These are phyloP conservation scores for Hydrophis major DNA, from an alignment of 2,797 vertebrate genomes.

Conservation along the genomic window DNA sequence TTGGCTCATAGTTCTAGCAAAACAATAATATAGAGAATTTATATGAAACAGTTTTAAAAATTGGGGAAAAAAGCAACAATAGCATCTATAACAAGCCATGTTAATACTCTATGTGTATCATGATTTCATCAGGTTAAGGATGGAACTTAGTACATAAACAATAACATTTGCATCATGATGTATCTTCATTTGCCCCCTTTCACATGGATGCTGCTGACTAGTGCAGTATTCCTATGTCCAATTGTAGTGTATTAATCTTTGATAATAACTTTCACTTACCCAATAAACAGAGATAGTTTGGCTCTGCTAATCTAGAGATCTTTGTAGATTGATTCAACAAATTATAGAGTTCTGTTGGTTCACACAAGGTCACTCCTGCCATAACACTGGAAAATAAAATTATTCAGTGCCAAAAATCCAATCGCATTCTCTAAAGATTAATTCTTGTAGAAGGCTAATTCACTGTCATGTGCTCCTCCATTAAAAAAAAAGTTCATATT, in stretches of 20 bases:
- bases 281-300: slow-evolving; percentile 82
- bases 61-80: background rate
- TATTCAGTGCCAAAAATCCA: background rate
- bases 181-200: background rate
- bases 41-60: background rate
- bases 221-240: background rate
- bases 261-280: slow-evolving; percentile 71
- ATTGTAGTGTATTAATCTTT: background rate
- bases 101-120: background rate
- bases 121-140: background rate
- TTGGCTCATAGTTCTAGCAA: background rate
- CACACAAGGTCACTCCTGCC: slow-evolving; percentile 73
- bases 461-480: background rate
- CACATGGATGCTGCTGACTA: background rate
- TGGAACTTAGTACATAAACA: background rate
- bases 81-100: background rate
- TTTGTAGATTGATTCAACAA: slow-evolving; percentile 77
- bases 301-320: slow-evolving; percentile 76
- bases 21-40: background rate
- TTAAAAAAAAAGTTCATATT: background rate
- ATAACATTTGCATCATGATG: background rate
- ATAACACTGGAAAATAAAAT: slow-evolving; percentile 52
- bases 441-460: background rate
- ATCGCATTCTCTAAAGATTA: background rate
- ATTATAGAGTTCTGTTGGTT: slow-evolving; percentile 80